These are phyloP conservation scores for Drosophila flavopinicola DNA, from an alignment of 2,888 invertebrate species.

Conservation along the genomic window DNA sequence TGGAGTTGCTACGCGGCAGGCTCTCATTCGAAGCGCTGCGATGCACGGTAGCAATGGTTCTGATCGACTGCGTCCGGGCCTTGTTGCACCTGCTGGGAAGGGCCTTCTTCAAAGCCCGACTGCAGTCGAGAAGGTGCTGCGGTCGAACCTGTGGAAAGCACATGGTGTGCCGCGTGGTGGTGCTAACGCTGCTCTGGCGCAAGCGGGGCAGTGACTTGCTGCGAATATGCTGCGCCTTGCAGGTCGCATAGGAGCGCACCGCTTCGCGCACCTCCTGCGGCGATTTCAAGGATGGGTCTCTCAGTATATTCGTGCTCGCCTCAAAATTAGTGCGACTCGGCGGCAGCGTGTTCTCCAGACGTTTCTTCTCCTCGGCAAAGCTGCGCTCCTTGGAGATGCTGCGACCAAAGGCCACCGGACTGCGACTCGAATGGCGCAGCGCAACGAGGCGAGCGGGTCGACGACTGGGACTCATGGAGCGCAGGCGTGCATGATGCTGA, in stretches of 20 bases:
- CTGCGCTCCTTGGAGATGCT: slow-evolving; percentile 86
- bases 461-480: slow-evolving; percentile 81
- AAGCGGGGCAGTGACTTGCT: slow-evolving; percentile 83
- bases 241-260: slow-evolving; percentile 83
- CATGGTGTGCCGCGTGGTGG: slow-evolving; percentile 74
- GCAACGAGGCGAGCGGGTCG: slow-evolving; percentile 63
- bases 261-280: slow-evolving; percentile 86
- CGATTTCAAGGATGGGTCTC: slow-evolving; percentile 86
- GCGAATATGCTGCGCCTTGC: slow-evolving; percentile 74
- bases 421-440: slow-evolving; percentile 82
- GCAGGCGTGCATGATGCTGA: slow-evolving; percentile 67
- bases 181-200: slow-evolving; percentile 66
- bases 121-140: slow-evolving; percentile 56
- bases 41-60: slow-evolving; percentile 40
- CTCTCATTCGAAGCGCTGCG: slow-evolving; percentile 80
- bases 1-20: slow-evolving; percentile 83
- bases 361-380: slow-evolving; percentile 86
- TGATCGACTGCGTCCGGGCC: slow-evolving; percentile 55
- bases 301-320: slow-evolving; percentile 83
- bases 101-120: slow-evolving; percentile 48
- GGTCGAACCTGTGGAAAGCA: slow-evolving; percentile 70
- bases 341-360: slow-evolving; percentile 84
- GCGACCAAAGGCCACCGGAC: slow-evolving; percentile 84
- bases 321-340: slow-evolving; percentile 81
- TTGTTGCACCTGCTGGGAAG: slow-evolving; percentile 45